Base-by-base conservation (phyloP, 1,140 invertebrate species). In the Eueides isabella region DNA sequence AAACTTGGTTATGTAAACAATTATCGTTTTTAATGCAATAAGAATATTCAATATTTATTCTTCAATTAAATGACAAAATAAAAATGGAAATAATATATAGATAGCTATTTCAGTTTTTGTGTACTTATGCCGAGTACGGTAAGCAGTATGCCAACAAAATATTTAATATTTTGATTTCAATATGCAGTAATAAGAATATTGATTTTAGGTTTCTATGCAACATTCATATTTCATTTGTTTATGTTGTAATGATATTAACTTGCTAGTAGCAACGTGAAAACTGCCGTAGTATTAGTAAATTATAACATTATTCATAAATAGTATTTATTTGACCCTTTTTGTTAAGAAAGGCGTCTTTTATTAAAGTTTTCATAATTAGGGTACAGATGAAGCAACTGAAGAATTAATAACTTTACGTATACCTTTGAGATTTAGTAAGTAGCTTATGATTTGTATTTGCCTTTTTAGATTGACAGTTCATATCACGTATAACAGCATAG, bases 301-400 rank as follows among this genome's bases (percentile, higher is more conserved):
- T n/a, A n/a, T n/a, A n/a, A n/a, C n/a, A n/a, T n/a, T 48, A 23
- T 48, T 48, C 0, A n/a, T 48, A 48, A 23, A 23, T 5, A 19
- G 6, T 48, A 48, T 48, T 19, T 23, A 2, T 12, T 83, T 82
- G 71, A 75, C 84, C 55, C 81, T 82, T 68, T 83, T 82, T 71
- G 26, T 74, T 26, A 77, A 84, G 16, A 72, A 63, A 14, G 75
- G 81, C 26, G 72, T n/a, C n/a, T n/a, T n/a, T n/a, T 86, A 30
- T 19, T 64, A 66, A 38, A 9, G 5, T 38, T 38, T 38, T 12
- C 35, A 6, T 12, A n/a, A 38, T 38, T 38, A 11, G 1, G 5
- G 35, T 38, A 38, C 35, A 5, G 5, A 38, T 2, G 11, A 5
- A 55, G 26, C 48, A 55, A 11, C 9, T 55, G 9, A 5, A 31